Evolutionary conservation across 2,888 invertebrate genomes (phyloP).

Genomic region (Drosophila ezoana): DNA sequence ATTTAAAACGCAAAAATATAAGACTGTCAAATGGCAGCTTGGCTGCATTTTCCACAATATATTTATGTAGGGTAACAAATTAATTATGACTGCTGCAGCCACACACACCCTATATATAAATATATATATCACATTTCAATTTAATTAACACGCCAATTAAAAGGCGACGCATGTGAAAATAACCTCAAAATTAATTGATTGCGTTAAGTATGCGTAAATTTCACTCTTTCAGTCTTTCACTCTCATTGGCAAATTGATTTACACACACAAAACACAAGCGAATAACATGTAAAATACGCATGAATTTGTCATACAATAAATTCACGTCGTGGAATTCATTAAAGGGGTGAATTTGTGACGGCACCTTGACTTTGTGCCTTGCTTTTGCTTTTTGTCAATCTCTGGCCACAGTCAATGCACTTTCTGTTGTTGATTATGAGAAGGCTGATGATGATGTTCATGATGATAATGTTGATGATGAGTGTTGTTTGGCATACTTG

Average conservation of each 20-base stretch:
- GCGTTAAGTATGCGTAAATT: slow-evolving; percentile 25
- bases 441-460: slow-evolving; percentile 1
- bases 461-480: neutral
- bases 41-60: neutral
- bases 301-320: slow-evolving; percentile 4
- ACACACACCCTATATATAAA: neutral
- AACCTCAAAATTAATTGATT: slow-evolving; percentile 33
- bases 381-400: neutral
- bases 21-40: neutral
- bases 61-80: slow-evolving; percentile 1
- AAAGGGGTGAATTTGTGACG: neutral
- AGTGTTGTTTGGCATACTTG: slow-evolving; percentile 25
- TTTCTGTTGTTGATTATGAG: slow-evolving; percentile 7
- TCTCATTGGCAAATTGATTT: neutral
- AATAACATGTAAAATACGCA: neutral
- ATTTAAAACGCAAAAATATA: neutral
- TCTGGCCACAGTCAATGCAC: slow-evolving; percentile 38
- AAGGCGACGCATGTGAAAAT: slow-evolving; percentile 24
- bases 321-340: slow-evolving; percentile 2
- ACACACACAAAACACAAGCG: neutral
- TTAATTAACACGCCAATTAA: slow-evolving; percentile 38
- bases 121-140: slow-evolving; percentile 17
- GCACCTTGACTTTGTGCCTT: slow-evolving; percentile 41
- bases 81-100: slow-evolving; percentile 1
- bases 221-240: neutral